These are phyloP conservation scores for Littorina saxatilis DNA, from an alignment of 1,140 invertebrate species.

Conservation along the genomic window DNA sequence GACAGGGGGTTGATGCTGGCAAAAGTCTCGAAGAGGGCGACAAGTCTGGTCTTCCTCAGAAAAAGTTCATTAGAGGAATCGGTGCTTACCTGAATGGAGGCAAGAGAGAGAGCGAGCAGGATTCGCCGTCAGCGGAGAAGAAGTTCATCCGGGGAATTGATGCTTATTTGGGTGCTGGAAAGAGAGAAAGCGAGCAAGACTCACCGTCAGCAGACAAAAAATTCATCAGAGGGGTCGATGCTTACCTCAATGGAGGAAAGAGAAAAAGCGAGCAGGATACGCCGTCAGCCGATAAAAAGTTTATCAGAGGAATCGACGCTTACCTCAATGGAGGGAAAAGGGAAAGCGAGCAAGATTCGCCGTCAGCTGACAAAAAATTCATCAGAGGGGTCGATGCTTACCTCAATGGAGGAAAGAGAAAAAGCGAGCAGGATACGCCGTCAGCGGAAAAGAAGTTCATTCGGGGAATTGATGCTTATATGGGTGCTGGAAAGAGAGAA, in stretches of 20 bases:
- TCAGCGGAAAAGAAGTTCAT: not conserved
- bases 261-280: not conserved
- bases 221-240: not conserved
- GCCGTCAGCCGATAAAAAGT: not conserved
- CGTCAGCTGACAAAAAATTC: not conserved
- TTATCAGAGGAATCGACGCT: not conserved
- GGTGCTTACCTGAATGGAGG: not conserved
- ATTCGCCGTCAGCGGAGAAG: not conserved
- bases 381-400: not conserved
- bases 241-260: not conserved
- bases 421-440: not conserved
- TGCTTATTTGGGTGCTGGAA: not conserved
- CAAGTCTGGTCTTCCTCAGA: not conserved
- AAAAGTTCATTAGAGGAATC: slow-evolving; percentile 1
- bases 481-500: not conserved
- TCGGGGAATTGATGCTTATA: not conserved
- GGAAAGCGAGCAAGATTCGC: not conserved
- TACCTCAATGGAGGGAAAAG: not conserved
- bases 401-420: not conserved
- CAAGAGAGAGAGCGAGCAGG: not conserved
- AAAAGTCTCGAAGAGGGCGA: not conserved
- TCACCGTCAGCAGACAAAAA: not conserved
- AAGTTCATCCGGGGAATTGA: not conserved
- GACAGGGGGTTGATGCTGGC: not conserved
- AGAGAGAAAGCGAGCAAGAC: not conserved